Evolutionary conservation across 1,140 invertebrate species (phyloP).

Genomic region (Eumaeus atala): DNA sequence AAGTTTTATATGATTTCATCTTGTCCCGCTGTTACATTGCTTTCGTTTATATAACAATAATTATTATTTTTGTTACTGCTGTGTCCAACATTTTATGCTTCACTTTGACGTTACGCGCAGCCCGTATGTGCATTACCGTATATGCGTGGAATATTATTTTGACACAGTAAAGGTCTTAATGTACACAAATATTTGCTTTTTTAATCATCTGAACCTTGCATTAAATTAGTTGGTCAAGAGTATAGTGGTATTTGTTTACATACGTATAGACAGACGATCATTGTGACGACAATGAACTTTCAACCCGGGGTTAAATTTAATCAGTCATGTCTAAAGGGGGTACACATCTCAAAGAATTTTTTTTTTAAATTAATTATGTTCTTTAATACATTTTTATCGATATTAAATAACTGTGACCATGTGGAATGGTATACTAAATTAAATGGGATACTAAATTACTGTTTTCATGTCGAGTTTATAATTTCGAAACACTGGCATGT

Average conservation of each 20-base stretch:
- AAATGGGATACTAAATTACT: too few relatives aligned
- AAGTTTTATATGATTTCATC: slow-evolving; percentile 36
- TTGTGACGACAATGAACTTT: slow-evolving; percentile 10
- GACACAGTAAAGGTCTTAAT: too few relatives aligned
- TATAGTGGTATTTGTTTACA: neutral
- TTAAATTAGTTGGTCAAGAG: neutral
- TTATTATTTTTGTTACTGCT: slow-evolving; percentile 7
- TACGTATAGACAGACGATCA: neutral
- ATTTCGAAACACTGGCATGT: too few relatives aligned
- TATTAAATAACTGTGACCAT: too few relatives aligned
- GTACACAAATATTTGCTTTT: too few relatives aligned
- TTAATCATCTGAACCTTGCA: too few relatives aligned
- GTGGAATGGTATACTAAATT: too few relatives aligned
- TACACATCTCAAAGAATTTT: too few relatives aligned
- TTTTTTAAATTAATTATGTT: too few relatives aligned
- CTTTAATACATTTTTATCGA: too few relatives aligned
- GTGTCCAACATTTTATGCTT: neutral
- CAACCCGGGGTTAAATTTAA: neutral
- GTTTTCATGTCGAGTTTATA: too few relatives aligned
- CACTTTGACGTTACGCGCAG: neutral
- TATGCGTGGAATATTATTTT: too few relatives aligned
- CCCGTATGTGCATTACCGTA: neutral
- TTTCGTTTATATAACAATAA: neutral
- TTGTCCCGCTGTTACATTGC: neutral
- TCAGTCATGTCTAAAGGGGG: neutral